Conservation (phyloP, 2,113 vertebrate genomes). For the Microcebus ravelobensis region DNA sequence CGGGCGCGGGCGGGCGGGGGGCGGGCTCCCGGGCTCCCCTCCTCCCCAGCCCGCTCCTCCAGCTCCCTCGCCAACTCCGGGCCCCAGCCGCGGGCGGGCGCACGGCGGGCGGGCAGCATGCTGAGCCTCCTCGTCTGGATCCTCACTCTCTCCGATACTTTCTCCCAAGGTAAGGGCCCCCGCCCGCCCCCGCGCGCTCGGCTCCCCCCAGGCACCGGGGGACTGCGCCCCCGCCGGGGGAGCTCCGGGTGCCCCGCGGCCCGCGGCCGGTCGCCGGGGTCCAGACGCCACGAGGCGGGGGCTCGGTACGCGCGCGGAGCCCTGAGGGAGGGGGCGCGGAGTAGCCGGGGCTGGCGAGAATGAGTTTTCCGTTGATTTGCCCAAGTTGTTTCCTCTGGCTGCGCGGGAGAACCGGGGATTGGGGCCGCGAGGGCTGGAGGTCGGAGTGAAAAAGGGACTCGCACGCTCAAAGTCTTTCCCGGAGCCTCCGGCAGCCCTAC, state of each 20-base stretch:
- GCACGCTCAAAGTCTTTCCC: neutral
- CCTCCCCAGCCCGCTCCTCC: slow-evolving; percentile 58
- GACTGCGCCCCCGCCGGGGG: neutral
- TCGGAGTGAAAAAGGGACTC: neutral
- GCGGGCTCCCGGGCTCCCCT: slow-evolving; percentile 57
- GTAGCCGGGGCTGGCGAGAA: neutral
- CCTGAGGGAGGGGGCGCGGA: neutral
- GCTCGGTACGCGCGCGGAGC: neutral
- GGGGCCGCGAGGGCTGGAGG: slow-evolving; percentile 27
- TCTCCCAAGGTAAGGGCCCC: slow-evolving; percentile 80
- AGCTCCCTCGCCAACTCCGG: slow-evolving; percentile 62
- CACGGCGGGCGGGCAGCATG: slow-evolving; percentile 80
- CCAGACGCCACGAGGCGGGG: slow-evolving; percentile 29
- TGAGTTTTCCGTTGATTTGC: slow-evolving; percentile 64
- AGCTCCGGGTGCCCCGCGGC: neutral
- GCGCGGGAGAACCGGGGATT: slow-evolving; percentile 46
- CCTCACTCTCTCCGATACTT: slow-evolving; percentile 80
- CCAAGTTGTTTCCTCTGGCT: slow-evolving; percentile 68
- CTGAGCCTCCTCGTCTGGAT: slow-evolving; percentile 83
- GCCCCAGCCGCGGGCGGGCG: slow-evolving; percentile 73
- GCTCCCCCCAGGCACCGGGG: neutral
- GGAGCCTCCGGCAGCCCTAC: neutral
- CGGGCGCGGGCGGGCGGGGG: slow-evolving; percentile 41
- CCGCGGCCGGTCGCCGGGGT: neutral
- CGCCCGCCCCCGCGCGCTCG: neutral